Conservation (phyloP, 1,140 invertebrate species). For the Aradophagus sp. region DNA sequence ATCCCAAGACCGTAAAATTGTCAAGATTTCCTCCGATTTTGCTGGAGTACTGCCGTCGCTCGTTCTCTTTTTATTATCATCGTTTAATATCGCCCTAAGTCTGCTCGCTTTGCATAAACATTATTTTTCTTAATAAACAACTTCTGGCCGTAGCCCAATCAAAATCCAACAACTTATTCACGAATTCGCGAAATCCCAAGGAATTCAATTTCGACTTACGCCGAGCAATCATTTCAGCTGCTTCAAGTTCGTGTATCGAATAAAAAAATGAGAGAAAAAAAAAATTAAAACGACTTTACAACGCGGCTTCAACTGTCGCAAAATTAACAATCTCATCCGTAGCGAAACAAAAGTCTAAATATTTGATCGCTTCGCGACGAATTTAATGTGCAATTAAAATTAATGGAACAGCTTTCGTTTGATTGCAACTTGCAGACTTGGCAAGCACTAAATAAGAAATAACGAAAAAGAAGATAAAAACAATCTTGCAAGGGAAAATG, state of each 20-base stretch:
- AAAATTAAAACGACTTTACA: no score
- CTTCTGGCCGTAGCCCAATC: slow-evolving; percentile 10
- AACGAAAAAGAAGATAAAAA: no score
- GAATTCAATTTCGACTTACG: slow-evolving; percentile 36
- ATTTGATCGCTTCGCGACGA: slow-evolving; percentile 19
- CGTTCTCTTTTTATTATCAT: slow-evolving; percentile 15
- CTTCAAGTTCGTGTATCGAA: no score
- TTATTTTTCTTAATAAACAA: slow-evolving; percentile 35
- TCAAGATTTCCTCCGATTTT: slow-evolving; percentile 8
- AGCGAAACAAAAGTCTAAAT: slow-evolving; percentile 43
- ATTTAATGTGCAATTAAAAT: slow-evolving; percentile 44
- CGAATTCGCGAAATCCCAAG: slow-evolving; percentile 14
- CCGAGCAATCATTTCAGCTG: no score
- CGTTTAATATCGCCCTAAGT: slow-evolving; percentile 11
- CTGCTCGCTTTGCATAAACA: slow-evolving; percentile 10
- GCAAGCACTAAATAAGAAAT: background rate
- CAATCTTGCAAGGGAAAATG: no score
- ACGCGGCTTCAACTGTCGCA: slow-evolving; percentile 7
- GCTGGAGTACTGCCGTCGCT: background rate
- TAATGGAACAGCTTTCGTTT: slow-evolving; percentile 21
- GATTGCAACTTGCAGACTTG: slow-evolving; percentile 6
- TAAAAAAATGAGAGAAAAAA: no score
- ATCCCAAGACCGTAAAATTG: slow-evolving; percentile 9
- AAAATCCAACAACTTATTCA: slow-evolving; percentile 18
- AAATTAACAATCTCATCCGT: slow-evolving; percentile 27